phyloP scores from a whole-genome alignment of 2,888 invertebrate genomes.

The Ferdinandea cuprea region DNA sequence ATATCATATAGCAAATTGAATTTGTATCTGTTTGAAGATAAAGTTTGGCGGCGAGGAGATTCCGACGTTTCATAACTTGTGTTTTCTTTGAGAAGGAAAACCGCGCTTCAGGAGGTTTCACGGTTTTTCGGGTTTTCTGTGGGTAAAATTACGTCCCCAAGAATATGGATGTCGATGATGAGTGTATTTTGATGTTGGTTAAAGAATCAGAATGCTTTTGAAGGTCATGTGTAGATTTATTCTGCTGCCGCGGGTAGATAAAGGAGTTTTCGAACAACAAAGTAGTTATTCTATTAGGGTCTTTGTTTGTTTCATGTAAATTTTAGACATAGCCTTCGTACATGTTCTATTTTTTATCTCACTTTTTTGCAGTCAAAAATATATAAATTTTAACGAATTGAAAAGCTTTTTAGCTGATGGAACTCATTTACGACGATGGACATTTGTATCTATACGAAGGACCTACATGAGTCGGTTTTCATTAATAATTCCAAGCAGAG shows the following conservation, averaged over 20 bases:
- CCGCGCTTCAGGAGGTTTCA: slow-evolving; percentile 24
- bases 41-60: slow-evolving; percentile 1
- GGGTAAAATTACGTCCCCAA: too few relatives aligned
- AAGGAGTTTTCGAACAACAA: background rate
- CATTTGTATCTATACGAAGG: background rate
- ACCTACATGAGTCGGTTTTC: background rate
- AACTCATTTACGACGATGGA: too few relatives aligned
- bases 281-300: slow-evolving; percentile 19
- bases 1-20: slow-evolving; percentile 19
- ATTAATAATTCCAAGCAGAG: background rate
- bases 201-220: background rate
- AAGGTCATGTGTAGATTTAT: slow-evolving; percentile 14
- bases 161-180: background rate
- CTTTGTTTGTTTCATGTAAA: slow-evolving; percentile 6
- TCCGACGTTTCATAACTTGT: slow-evolving; percentile 39
- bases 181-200: slow-evolving; percentile 19
- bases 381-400: too few relatives aligned
- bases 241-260: background rate
- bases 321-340: slow-evolving; percentile 5
- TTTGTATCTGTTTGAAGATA: slow-evolving; percentile 26
- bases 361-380: too few relatives aligned
- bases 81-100: slow-evolving; percentile 2
- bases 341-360: background rate
- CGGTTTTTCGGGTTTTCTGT: too few relatives aligned
- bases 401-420: too few relatives aligned